phyloP scores from a whole-genome alignment of 1,140 invertebrate species.

The Papilio polyxenes region DNA sequence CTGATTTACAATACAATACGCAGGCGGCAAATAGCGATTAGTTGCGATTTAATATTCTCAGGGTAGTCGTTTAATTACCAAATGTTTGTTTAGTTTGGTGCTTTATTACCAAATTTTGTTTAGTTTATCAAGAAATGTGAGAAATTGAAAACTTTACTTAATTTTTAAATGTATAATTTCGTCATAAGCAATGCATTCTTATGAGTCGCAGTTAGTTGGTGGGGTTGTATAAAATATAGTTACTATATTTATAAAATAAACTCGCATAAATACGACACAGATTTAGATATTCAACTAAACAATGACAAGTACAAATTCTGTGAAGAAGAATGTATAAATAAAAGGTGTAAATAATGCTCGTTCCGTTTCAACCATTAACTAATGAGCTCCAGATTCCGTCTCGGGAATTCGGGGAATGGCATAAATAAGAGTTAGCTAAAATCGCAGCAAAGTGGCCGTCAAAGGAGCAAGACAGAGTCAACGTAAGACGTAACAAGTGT shows the following conservation, averaged over 20 bases:
- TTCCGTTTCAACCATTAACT: slow-evolving; percentile 28
- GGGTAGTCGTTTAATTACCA: neutral
- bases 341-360: slow-evolving; percentile 7
- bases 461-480: slow-evolving; percentile 56
- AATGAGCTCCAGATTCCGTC: slow-evolving; percentile 48
- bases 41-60: neutral
- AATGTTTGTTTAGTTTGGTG: neutral
- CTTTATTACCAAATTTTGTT: too few relatives aligned
- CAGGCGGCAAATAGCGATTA: slow-evolving; percentile 5
- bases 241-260: neutral
- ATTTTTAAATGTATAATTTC: too few relatives aligned
- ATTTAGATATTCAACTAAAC: neutral
- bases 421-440: slow-evolving; percentile 48
- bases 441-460: slow-evolving; percentile 51
- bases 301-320: slow-evolving; percentile 6
- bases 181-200: too few relatives aligned
- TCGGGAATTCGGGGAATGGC: slow-evolving; percentile 45
- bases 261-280: neutral
- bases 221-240: neutral
- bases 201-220: too few relatives aligned
- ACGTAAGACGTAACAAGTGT: slow-evolving; percentile 78
- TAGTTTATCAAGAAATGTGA: neutral
- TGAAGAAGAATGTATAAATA: slow-evolving; percentile 8
- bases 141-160: neutral
- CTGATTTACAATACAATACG: slow-evolving; percentile 18